Evolutionary conservation across 1,140 invertebrate species (phyloP).

Genomic region (Pentalonia nigronervosa): DNA sequence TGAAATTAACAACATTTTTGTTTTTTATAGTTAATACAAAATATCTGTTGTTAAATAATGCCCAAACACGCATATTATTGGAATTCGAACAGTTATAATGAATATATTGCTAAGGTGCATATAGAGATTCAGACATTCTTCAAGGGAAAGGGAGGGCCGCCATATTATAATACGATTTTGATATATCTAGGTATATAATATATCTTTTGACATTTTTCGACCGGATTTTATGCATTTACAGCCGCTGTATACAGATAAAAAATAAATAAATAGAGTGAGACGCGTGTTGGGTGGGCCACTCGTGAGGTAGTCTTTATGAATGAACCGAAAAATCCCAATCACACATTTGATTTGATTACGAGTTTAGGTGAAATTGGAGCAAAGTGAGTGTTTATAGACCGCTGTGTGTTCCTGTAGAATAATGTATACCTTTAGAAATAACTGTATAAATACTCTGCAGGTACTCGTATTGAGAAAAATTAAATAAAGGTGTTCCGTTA

Average conservation of each 20-base stretch:
- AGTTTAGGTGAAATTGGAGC: neutral
- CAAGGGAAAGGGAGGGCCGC: neutral
- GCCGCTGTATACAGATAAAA: neutral
- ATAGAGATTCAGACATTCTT: neutral
- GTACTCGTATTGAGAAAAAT: neutral
- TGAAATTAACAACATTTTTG: neutral
- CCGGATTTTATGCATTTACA: neutral
- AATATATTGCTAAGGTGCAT: neutral
- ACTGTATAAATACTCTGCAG: neutral
- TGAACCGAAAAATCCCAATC: neutral
- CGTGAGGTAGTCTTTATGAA: neutral
- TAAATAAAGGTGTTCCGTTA: neutral
- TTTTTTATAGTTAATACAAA: neutral
- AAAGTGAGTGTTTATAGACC: neutral
- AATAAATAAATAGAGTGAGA: neutral
- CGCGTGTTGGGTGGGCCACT: neutral
- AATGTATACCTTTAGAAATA: neutral
- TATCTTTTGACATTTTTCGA: neutral
- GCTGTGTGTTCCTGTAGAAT: neutral
- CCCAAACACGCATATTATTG: neutral
- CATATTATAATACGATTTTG: neutral
- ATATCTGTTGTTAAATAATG: neutral
- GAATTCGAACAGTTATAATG: neutral
- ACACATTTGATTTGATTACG: neutral
- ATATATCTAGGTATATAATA: neutral